These are phyloP conservation scores for Pteronotus mesoamericanus DNA, from an alignment of 2,797 vertebrate species.

Conservation along the genomic window DNA sequence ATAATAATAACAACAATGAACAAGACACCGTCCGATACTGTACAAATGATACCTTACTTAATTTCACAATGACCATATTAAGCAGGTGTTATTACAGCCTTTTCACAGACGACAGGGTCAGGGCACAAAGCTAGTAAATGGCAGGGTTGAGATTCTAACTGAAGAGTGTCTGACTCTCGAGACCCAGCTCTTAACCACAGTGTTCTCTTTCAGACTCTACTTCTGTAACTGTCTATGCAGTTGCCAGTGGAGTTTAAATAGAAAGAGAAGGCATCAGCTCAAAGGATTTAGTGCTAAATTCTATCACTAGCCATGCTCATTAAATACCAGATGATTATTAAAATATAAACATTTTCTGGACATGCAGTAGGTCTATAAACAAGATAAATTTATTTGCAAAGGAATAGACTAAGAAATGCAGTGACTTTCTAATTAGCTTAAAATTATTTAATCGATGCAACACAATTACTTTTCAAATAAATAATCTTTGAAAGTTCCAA, in stretches of 20 bases:
- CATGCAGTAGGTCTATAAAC: not conserved
- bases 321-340: not conserved
- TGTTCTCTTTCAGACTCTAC: not conserved
- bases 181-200: not conserved
- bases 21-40: not conserved
- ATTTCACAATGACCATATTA: not conserved
- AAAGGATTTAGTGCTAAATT: not conserved
- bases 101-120: not conserved
- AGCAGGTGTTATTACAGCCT: not conserved
- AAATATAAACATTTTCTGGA: not conserved
- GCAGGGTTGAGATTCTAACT: not conserved
- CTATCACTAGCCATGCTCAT: not conserved
- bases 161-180: not conserved
- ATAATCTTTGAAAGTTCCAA: constrained; percentile 7
- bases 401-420: not conserved
- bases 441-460: constrained; percentile 62
- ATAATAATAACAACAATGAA: not conserved
- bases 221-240: not conserved
- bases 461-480: constrained; percentile 44
- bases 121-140: not conserved
- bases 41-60: not conserved
- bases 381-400: constrained; percentile 45
- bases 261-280: not conserved
- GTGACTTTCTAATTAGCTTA: constrained; percentile 59
- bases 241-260: not conserved